These are phyloP conservation scores for Neomorphus geoffroyi DNA, from an alignment of 2,797 vertebrate genomes.

Conservation along the genomic window DNA sequence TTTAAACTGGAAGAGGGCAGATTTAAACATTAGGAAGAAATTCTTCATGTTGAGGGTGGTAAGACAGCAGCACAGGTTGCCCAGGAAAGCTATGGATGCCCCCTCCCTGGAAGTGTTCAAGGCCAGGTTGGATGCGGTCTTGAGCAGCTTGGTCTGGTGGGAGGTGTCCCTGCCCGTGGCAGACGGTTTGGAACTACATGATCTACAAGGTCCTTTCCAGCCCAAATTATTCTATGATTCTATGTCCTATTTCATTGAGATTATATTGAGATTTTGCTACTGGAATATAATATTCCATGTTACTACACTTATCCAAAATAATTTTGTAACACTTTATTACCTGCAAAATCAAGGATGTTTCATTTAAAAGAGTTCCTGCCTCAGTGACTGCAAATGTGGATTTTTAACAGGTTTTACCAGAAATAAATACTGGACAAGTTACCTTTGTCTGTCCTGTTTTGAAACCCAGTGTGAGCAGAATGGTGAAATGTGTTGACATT, in stretches of 20 bases:
- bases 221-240: too few species aligned
- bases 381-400: not conserved
- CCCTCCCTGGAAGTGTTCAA: too few species aligned
- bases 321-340: not conserved
- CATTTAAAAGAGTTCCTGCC: not conserved
- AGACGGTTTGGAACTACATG: too few species aligned
- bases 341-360: not conserved
- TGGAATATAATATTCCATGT: not conserved
- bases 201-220: too few species aligned
- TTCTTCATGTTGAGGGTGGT: too few species aligned
- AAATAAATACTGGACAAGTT: not conserved
- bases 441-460: not conserved
- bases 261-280: not conserved
- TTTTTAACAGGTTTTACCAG: not conserved
- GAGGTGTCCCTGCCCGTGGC: too few species aligned
- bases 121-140: too few species aligned
- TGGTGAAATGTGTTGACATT: not conserved
- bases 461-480: not conserved
- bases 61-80: too few species aligned
- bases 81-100: too few species aligned
- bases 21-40: too few species aligned
- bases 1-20: too few species aligned
- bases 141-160: too few species aligned
- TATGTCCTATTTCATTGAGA: not conserved
- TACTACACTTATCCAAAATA: not conserved